Base-by-base conservation (phyloP, 2,797 vertebrate genomes). In the Anas georgica region DNA sequence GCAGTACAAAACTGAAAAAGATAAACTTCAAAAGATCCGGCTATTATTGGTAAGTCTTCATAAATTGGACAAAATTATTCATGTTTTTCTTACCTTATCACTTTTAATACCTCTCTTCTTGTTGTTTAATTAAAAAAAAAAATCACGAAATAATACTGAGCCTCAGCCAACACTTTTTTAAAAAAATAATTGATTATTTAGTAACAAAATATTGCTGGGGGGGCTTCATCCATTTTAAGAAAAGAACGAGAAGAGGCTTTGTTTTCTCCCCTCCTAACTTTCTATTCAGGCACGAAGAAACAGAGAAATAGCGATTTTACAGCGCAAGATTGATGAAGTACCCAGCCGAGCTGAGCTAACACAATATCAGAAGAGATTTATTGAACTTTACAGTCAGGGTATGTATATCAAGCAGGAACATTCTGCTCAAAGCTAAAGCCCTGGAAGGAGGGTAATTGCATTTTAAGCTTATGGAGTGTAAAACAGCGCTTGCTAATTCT, bases 361-460 rank as follows among this genome's bases (percentile, higher is more conserved):
- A 59, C 99, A 99, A 97, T 99, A 99, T 97, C 99, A 99, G 98
- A 99, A 99, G 98, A 98, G 99, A 95, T 99, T 99, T 97, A 98
- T 99, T 87, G 99, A 99, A 96, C 99, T 99, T 84, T 99, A 99
- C 96, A 98, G 98, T 95, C 99, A 99, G 97, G 99, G 99, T 99
- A 96, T 84, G 97, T 98, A 97, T 97, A 93, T 96, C 83, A 58
- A 79, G 79, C 67, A 82, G 81, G 70, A 62, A 31, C 60, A 50
- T 69, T 78, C 81, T 97, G 79, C 76, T 92, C 22, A 37, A 84
- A 55, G 80, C 81, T 93, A 56, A 66, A 82, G 74, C 59, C 76
- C 84, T 73, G 76, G 56, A 83, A 91, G 93, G 59, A 92, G 91
- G 69, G 8, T 68, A 62, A 2, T 83, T 93, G 54, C 39, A 43